Evolutionary conservation across 2,797 vertebrate species (phyloP).

Genomic region (Hippopotamyrus pictus): DNA sequence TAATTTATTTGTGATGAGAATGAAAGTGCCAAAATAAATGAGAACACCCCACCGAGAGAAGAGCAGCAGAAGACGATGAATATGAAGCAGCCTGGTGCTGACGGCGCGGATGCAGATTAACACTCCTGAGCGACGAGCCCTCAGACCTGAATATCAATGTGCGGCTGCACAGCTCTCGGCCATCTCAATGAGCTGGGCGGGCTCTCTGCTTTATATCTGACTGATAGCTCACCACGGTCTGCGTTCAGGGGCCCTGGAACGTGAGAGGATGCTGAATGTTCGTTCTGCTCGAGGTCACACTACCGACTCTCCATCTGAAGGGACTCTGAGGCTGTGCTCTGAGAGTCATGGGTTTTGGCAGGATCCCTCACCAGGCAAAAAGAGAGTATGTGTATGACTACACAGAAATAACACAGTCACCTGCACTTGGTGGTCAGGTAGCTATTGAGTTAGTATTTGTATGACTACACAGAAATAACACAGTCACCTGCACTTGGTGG

Average conservation of each 20-base stretch:
- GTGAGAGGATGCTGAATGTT: background rate
- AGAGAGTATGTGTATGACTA: background rate
- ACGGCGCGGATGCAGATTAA: background rate
- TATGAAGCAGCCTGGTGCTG: background rate
- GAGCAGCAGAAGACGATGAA: background rate
- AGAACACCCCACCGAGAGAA: background rate
- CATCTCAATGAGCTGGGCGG: background rate
- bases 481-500: background rate
- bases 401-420: background rate
- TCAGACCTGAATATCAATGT: background rate
- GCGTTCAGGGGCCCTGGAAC: background rate
- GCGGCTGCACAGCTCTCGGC: background rate
- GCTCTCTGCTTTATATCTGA: background rate
- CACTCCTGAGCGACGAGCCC: background rate
- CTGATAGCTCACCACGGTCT: background rate
- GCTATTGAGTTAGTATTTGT: background rate
- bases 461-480: background rate
- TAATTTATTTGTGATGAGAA: background rate
- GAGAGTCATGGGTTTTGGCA: background rate
- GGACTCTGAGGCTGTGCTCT: background rate
- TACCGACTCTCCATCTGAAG: background rate
- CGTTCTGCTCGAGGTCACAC: background rate
- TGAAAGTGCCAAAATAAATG: background rate
- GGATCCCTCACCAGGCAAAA: background rate
- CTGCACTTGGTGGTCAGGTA: background rate